Base-by-base conservation (phyloP, 2,888 invertebrate genomes). In the Phorcus lineatus region DNA sequence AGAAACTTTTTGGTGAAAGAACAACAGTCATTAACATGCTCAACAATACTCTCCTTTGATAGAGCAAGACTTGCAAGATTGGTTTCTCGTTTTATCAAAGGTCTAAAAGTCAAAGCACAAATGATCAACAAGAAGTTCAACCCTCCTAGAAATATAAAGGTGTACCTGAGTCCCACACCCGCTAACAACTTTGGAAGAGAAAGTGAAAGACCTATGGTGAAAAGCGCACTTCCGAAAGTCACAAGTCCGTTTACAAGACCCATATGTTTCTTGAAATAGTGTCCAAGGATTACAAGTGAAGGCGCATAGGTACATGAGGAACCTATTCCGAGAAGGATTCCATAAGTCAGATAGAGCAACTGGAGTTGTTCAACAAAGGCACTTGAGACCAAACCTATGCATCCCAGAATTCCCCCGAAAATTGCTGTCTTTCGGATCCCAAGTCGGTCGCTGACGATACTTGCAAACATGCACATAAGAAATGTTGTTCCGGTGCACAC, bases 241-340 rank as follows among this genome's bases (percentile, higher is more conserved):
- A 98, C 98, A 81, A 98, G 94, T 0, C 98, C 98, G 91, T 97
- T 98, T 0, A 96, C 97, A 82, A 97, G 93, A 0, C 98, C 98
- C 88, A 98, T 94, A 90, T 96, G 95, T 57, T 90, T 89, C 81
- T 96, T 96, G 93, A 98, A 98, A 93, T 98, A 98, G 91, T 98
- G 98, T 0, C 98, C 97, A 22, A 98, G 94, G 85, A 98, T 97
- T 62, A 97, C 97, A 74, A 98, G 93, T 4, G 97, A 97, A 17
- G 98, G 98, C 0, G 97, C 97, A 93, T 98, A 98, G 0, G 97
- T 96, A 74, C 98, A 94, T 0, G 98, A 97, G 2, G 97, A 96
- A 13, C 98, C 98, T 47, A 96, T 92, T 0, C 98, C 98, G 87
- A 97, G 96, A 95, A 98, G 95, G 40, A 98, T 94, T 13, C 98